phyloP scores from a whole-genome alignment of 2,797 vertebrate species.

The Dendrocincla fuliginosa region DNA sequence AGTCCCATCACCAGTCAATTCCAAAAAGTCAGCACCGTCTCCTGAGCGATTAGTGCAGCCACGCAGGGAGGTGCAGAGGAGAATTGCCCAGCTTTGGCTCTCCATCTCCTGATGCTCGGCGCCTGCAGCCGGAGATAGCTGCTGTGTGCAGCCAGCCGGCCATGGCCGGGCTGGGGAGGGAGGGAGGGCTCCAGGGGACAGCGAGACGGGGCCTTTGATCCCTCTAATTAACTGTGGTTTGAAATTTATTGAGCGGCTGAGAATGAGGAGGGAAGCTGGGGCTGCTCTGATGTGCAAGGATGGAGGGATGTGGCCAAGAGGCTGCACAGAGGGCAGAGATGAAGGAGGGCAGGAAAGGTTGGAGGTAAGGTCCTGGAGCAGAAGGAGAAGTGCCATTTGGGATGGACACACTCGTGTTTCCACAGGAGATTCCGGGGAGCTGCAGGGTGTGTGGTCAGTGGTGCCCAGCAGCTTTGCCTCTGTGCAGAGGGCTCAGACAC shows the following conservation, averaged over 20 bases:
- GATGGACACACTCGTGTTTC: rapidly evolving
- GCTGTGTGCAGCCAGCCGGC: neutral
- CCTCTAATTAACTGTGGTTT: conserved; percentile 1
- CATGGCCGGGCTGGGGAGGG: neutral
- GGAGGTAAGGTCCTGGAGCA: neutral
- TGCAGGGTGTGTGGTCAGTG: rapidly evolving
- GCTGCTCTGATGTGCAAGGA: neutral
- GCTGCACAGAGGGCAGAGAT: neutral
- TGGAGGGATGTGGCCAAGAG: neutral
- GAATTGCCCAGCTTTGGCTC: neutral
- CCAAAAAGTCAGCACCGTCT: neutral
- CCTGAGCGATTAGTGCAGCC: neutral
- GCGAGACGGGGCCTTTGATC: neutral
- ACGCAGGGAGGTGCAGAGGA: neutral
- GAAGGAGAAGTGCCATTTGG: rapidly evolving
- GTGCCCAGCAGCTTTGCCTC: neutral
- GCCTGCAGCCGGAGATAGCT: neutral
- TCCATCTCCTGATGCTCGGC: neutral
- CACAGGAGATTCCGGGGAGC: rapidly evolving
- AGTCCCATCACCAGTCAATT: neutral
- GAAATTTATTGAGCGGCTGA: neutral
- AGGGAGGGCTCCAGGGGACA: neutral
- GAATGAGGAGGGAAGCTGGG: neutral
- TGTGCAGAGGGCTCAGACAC: rapidly evolving
- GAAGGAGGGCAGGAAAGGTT: neutral